A percentile compares a stretch with the other conserved stretches of the same genome.
These are phyloP conservation scores for Porites divaricata DNA, from an alignment of 92 coral and sea anemone genomes.

Conservation along the genomic window DNA sequence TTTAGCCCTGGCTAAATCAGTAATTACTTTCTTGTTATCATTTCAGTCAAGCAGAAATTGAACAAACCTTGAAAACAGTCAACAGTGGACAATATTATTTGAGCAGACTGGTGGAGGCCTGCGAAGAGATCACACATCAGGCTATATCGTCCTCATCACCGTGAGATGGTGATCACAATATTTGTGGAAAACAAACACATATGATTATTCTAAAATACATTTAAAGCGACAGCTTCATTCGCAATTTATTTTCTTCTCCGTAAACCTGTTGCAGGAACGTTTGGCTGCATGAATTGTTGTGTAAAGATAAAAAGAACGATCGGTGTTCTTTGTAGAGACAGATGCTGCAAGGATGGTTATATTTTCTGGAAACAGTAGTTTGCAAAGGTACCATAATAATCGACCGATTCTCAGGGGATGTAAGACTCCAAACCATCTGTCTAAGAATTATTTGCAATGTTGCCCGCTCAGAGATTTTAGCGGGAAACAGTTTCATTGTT, in stretches of 20 bases:
- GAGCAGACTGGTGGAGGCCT: constrained; percentile 53
- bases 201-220: constrained; percentile 4
- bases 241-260: neutral
- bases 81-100: constrained; percentile 44
- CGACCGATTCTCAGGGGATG: too few species aligned
- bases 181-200: neutral
- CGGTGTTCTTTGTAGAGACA: neutral
- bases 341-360: too few species aligned
- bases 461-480: too few species aligned
- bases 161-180: neutral
- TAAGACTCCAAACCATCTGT: too few species aligned
- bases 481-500: too few species aligned
- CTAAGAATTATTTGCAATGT: too few species aligned
- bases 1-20: too few species aligned
- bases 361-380: too few species aligned
- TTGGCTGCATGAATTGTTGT: neutral
- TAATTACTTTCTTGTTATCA: neutral
- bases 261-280: neutral
- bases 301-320: too few species aligned
- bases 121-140: constrained; percentile 27
- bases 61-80: constrained; percentile 36
- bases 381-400: too few species aligned
- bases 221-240: neutral
- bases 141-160: neutral
- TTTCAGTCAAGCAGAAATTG: constrained; percentile 50